These are phyloP conservation scores for Poecilus cupreus DNA, from an alignment of 2,888 invertebrate species.

Conservation along the genomic window DNA sequence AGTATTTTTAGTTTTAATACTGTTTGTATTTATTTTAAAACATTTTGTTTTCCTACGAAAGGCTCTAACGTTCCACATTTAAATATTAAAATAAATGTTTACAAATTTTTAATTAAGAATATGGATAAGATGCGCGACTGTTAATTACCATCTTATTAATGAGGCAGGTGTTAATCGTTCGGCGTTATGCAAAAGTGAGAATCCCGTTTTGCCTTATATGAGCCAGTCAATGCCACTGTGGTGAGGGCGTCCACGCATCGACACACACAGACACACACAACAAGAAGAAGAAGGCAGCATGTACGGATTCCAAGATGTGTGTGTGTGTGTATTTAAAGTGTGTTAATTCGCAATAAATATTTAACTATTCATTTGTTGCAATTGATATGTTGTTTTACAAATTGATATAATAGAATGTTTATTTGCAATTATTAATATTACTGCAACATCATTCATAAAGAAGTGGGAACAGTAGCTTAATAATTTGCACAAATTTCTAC, in stretches of 20 bases:
- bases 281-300: neutral
- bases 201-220: slow-evolving; percentile 52
- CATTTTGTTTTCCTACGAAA: neutral
- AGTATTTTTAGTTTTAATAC: slow-evolving; percentile 14
- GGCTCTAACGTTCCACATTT: no score
- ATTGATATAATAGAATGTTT: slow-evolving; percentile 15
- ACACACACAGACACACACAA: neutral
- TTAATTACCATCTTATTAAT: slow-evolving; percentile 21
- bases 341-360: slow-evolving; percentile 5
- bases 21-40: neutral
- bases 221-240: slow-evolving; percentile 38
- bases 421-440: neutral
- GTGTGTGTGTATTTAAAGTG: neutral
- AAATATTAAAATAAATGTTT: no score
- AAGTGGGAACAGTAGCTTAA: neutral
- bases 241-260: slow-evolving; percentile 20
- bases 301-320: neutral
- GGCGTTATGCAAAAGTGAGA: slow-evolving; percentile 45
- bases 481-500: neutral
- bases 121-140: no score
- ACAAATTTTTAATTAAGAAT: no score
- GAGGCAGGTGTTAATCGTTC: slow-evolving; percentile 32
- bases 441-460: neutral
- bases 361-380: slow-evolving; percentile 1
- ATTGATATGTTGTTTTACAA: slow-evolving; percentile 29